Evolutionary conservation across 2,113 vertebrate species (phyloP), one percentile per base, ranked within the genome.

Genomic region (Tenrec ecaudatus): DNA sequence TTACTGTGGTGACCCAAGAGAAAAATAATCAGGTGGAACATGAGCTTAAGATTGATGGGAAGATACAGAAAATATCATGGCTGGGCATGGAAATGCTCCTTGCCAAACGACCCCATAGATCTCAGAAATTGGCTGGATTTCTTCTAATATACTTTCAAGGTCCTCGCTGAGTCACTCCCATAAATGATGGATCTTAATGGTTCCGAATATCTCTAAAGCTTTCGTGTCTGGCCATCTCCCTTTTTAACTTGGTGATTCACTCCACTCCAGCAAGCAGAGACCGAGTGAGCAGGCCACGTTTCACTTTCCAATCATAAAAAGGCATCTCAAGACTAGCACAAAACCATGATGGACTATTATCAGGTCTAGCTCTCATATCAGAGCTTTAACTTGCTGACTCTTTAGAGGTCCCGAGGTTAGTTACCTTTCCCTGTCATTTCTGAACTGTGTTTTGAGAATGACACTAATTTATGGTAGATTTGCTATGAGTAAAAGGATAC

Each of bases 141-240:
- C 91, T 93, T 93, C 91, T 95, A 97, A 96, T 95, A 95, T 83
- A 94, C 94, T 94, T 91, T 96, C 95, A 94, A 95, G 95, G 97
- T 95, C 94, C 91, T 96, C 15, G 27, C 92, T 91, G 91, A 96
- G 95, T 96, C 95, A 96, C 94, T 91, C 47, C 89, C 88, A 58
- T 53, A 95, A 96, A 94, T 95, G 97, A 97, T 96, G 90, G 93
- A 88, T 94, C 95, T 82, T 95, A 93, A 94, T 95, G 93, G 87
- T 31, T 85, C 84, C 0, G 7, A 94, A 94, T 91, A 86, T 78
- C 95, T 94, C 89, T 71, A 85, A 91, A 82, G 89, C 90, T 36
- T 69, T 88, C 23, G 2, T 73, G 69, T 85, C 87, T 86, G 57
- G 43, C 93, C 91, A 78, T 78, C 93, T 96, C 76, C 92, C 94